Evolutionary conservation across 2,113 vertebrate genomes (phyloP).

Genomic region (Propithecus coquereli): DNA sequence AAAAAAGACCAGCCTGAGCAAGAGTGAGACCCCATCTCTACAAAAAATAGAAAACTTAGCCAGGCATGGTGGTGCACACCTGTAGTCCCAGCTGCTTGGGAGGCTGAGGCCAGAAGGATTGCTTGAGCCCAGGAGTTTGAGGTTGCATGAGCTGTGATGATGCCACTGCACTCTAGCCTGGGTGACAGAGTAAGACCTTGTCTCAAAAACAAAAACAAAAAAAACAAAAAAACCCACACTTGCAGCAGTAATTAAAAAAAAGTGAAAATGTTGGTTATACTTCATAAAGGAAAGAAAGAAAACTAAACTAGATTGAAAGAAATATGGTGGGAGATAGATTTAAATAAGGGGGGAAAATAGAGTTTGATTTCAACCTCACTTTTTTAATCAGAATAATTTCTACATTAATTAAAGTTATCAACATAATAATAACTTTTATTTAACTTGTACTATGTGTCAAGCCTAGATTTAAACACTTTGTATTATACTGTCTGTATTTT

Average conservation of each 20-base stretch:
- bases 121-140: background rate
- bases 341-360: background rate
- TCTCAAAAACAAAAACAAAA: background rate
- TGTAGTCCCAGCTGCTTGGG: background rate
- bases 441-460: background rate
- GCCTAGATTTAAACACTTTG: background rate
- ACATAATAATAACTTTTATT: background rate
- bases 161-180: background rate
- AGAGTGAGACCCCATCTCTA: background rate
- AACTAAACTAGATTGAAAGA: background rate
- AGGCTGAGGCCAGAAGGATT: background rate
- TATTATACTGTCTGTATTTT: background rate
- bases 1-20: background rate
- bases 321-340: background rate
- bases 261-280: background rate
- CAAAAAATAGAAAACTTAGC: background rate
- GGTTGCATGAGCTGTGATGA: background rate
- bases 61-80: background rate
- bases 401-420: background rate
- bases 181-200: background rate
- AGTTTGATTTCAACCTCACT: background rate
- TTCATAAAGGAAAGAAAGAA: background rate
- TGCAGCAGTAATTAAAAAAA: background rate
- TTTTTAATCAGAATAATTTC: constrained; percentile 24
- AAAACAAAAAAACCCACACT: background rate